phyloP scores from a whole-genome alignment of 2,797 vertebrate species.

The Spea hammondii region DNA sequence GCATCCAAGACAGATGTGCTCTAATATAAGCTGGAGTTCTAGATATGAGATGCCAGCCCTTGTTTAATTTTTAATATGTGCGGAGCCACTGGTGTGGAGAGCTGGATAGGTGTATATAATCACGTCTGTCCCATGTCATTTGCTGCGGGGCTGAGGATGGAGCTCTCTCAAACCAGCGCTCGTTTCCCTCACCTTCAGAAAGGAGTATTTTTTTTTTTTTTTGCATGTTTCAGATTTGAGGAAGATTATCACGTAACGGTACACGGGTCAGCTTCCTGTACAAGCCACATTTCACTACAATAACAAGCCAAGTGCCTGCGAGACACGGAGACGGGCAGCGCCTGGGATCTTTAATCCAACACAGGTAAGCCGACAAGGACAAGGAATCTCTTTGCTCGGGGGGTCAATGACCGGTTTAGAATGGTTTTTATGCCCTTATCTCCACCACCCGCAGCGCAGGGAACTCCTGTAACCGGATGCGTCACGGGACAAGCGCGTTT shows the following conservation, averaged over 20 bases:
- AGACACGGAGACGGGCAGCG: neutral
- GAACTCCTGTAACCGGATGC: too few relatives aligned
- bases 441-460: too few relatives aligned
- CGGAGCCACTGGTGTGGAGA: neutral
- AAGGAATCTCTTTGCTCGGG: neutral
- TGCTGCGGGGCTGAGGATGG: neutral
- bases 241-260: neutral
- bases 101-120: slow-evolving; percentile 10
- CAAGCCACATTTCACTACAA: slow-evolving; percentile 1
- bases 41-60: neutral
- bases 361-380: neutral
- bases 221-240: neutral
- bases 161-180: neutral
- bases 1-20: neutral
- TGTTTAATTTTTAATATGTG: slow-evolving; percentile 23
- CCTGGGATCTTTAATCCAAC: neutral
- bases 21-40: neutral
- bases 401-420: too few relatives aligned
- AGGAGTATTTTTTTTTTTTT: slow-evolving; percentile 16
- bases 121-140: slow-evolving; percentile 2
- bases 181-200: slow-evolving; percentile 19
- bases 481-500: too few relatives aligned
- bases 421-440: too few relatives aligned
- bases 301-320: neutral
- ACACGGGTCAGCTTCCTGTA: neutral